Evolutionary conservation across 2,888 invertebrate genomes (phyloP), one percentile per base, ranked within the genome.

Genomic region (Blastobasis lacticolella): DNA sequence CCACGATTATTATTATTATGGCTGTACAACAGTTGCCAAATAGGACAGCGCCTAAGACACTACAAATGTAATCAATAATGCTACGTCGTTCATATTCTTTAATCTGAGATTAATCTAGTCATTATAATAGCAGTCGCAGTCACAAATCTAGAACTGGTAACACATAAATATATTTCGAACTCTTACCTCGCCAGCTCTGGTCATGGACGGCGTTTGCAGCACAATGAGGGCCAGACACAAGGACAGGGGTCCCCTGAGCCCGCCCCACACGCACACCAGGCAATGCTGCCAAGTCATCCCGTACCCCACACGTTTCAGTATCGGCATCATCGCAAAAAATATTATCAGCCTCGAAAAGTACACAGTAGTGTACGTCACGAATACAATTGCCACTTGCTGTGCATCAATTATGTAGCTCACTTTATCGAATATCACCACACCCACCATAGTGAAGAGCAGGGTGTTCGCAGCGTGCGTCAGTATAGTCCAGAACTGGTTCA

Each of bases 211-310:
- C 1, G 89, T 85, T 56, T 89, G 79, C 8, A 87, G 71, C 8
- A 91, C 89, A 44, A 90, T 84, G 10, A 92, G 71, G 0, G 91
- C 90, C 45, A 92, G 71, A 49, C 90, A 90, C 10, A 92, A 71
- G 0, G 90, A 90, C 6, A 92, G 77, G 0, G 91, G 90, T 0
- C 92, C 92, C 37, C 91, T 71, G 1, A 92, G 69, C 0, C 91
- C 92, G 10, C 91, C 90, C 91, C 92, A 92, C 4, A 90, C 89
- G 62, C 91, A 88, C 4, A 92, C 89, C 60, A 90, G 69, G 53
- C 86, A 87, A 52, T 90, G 88, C 57, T 88, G 84, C 90, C 91
- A 91, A 0, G 86, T 76, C 69, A 92, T 78, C 0, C 91, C 91
- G 59, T 91, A 91, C 0, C 91, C 91, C 3, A 90, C 72, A 9